Evolutionary conservation across 2,113 vertebrate species (phyloP).

Genomic region (Hippocampus barbouri): DNA sequence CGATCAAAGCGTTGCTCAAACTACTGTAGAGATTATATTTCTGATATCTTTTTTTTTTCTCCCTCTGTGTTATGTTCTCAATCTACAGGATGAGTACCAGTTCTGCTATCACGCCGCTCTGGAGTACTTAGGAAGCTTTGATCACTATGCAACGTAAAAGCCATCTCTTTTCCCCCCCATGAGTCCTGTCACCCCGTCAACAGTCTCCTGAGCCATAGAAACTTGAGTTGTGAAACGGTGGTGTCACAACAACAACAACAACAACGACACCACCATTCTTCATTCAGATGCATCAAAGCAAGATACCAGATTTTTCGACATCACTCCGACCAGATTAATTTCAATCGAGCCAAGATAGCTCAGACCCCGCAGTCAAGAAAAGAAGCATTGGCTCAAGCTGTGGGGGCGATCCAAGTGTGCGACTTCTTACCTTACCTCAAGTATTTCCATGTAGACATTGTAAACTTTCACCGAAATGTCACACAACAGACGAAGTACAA

Average conservation of each 20-base stretch:
- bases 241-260: conserved; percentile 55
- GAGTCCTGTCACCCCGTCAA: conserved; percentile 69
- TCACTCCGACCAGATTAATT: conserved; percentile 41
- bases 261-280: conserved; percentile 40
- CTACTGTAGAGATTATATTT: not conserved
- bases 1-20: not conserved
- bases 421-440: conserved; percentile 83
- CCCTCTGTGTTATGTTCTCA: conserved; percentile 51
- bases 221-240: conserved; percentile 71
- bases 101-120: conserved; percentile 97
- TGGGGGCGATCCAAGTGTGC: conserved; percentile 68
- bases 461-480: conserved; percentile 69
- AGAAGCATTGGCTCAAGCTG: conserved; percentile 68
- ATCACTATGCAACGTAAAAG: conserved; percentile 99
- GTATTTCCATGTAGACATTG: conserved; percentile 75
- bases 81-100: conserved; percentile 93
- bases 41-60: conserved; percentile 13
- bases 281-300: conserved; percentile 36
- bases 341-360: conserved; percentile 48
- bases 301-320: conserved; percentile 43
- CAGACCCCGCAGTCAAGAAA: conserved; percentile 36
- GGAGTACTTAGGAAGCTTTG: conserved; percentile 98
- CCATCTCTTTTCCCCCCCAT: conserved; percentile 72
- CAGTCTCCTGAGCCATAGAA: conserved; percentile 83
- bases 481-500: conserved; percentile 39